Base-by-base conservation (phyloP, 2,797 vertebrate genomes). In the Avahi laniger region DNA sequence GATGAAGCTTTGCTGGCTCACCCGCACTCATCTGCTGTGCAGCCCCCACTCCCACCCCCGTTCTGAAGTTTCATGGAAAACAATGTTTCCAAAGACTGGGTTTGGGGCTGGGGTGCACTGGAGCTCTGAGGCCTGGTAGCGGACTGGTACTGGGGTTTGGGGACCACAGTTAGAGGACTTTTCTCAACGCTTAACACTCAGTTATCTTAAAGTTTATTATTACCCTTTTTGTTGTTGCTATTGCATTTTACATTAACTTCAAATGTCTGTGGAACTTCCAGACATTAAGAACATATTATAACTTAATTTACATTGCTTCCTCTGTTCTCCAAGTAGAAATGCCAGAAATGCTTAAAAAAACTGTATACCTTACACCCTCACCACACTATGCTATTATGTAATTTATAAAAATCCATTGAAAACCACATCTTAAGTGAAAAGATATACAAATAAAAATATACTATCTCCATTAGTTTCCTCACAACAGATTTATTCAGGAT, bases 321-420 rank as follows among this genome's bases (percentile, higher is more conserved):
- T 93, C 30, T 43, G 11, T 78, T 96, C 35, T 81, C 67, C n/a
- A 93, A 52, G 14, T n/a, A 87, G 24, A 96, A 86, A 94, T 75
- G 35, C 5, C 20, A 93, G 24, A 79, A 52, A 81, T 15, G 54
- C n/a, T 67, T 41, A 91, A 22, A 75, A 88, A 75, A 15, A 15
- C 35, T 81, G 7, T 38, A 43, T 50, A 57, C 22, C 30, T 91
- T 82, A 82, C 4, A 48, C 17, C 13, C 15, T 89, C 35, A 35
- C 22, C 48, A 46, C 5, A 35, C 35, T 69, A 18, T 30, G 38
- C 14, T 43, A 80, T 46, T 92, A 95, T 88, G 75, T 17, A 75
- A 69, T 72, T 80, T 94, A 95, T 89, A 95, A 93, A 92, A 91
- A 22, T 75, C 38, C 89, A 70, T 14, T 78, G 48, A 93, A 79